Conservation (phyloP, 2,113 vertebrate species). For the Oenanthe oenanthe region DNA sequence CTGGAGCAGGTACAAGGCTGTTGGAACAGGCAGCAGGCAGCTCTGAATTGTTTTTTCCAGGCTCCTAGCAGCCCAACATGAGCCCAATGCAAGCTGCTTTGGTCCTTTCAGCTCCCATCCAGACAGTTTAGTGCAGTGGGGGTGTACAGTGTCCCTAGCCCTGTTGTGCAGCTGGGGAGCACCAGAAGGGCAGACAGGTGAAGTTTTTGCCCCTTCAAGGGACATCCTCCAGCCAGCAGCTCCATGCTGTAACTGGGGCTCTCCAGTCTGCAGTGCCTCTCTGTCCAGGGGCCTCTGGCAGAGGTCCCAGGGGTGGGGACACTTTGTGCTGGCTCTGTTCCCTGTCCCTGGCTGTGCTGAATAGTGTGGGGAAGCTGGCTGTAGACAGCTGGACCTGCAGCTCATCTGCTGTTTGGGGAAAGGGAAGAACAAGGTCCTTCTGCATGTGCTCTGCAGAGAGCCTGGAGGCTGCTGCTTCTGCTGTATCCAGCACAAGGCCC, state of each 20-base stretch:
- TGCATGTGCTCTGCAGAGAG: not conserved
- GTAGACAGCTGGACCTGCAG: constrained; percentile 16
- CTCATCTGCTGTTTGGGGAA: not conserved
- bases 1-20: not conserved
- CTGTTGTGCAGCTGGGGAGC: not conserved
- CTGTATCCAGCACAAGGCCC: not conserved
- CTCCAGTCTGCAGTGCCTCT: not conserved
- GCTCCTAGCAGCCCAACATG: fast-evolving
- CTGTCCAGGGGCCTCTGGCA: not conserved
- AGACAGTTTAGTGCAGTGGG: not conserved
- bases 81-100: not conserved
- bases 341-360: not conserved
- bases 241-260: not conserved
- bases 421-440: not conserved
- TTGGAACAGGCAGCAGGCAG: not conserved
- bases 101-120: not conserved
- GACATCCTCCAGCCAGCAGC: not conserved
- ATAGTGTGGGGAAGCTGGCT: not conserved
- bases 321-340: not conserved
- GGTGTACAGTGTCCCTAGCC: fast-evolving
- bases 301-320: not conserved
- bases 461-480: not conserved
- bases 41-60: not conserved
- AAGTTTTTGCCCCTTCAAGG: not conserved
- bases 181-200: not conserved